These are phyloP conservation scores for Drosophila tani DNA, from an alignment of 1,140 invertebrate genomes.

Conservation along the genomic window DNA sequence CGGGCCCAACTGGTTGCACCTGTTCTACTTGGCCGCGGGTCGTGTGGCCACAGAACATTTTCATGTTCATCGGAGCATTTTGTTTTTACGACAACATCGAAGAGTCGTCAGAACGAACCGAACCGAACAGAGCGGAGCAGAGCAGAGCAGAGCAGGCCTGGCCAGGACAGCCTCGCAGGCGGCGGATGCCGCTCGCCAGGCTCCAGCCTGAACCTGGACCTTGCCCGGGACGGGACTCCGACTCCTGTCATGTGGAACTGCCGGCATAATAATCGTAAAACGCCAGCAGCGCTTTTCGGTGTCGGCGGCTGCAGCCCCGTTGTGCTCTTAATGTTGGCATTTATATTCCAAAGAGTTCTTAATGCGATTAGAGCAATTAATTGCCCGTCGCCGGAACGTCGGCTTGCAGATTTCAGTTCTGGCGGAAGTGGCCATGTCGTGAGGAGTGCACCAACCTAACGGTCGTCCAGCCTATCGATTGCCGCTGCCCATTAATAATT, in stretches of 20 bases:
- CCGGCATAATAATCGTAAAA: slow-evolving; percentile 47
- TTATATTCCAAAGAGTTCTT: slow-evolving; percentile 45
- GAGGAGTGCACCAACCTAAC: slow-evolving; percentile 20
- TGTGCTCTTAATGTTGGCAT: slow-evolving; percentile 48
- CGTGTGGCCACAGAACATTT: slow-evolving; percentile 40
- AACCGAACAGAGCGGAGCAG: background rate
- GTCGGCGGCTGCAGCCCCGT: slow-evolving; percentile 4
- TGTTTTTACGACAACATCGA: slow-evolving; percentile 53
- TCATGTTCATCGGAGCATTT: slow-evolving; percentile 58
- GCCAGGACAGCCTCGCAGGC: slow-evolving; percentile 12
- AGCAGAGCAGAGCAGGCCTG: background rate
- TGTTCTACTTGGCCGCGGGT: slow-evolving; percentile 53
- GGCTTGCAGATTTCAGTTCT: slow-evolving; percentile 26
- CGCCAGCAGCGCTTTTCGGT: slow-evolving; percentile 42
- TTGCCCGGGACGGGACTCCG: slow-evolving; percentile 9
- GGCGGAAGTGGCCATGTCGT: slow-evolving; percentile 40
- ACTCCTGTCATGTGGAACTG: slow-evolving; percentile 50
- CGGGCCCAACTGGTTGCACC: slow-evolving; percentile 59
- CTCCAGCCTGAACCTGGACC: slow-evolving; percentile 12
- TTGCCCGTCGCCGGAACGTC: slow-evolving; percentile 18
- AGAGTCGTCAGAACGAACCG: slow-evolving; percentile 19
- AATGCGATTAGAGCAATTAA: slow-evolving; percentile 49
- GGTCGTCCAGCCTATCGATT: slow-evolving; percentile 39
- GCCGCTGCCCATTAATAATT: slow-evolving; percentile 44
- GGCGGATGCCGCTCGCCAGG: slow-evolving; percentile 56